Percentiles rank a stretch among this genome's conserved stretches.
Conservation (phyloP, 2,888 invertebrate genomes). For the Ophion ventricosus region DNA sequence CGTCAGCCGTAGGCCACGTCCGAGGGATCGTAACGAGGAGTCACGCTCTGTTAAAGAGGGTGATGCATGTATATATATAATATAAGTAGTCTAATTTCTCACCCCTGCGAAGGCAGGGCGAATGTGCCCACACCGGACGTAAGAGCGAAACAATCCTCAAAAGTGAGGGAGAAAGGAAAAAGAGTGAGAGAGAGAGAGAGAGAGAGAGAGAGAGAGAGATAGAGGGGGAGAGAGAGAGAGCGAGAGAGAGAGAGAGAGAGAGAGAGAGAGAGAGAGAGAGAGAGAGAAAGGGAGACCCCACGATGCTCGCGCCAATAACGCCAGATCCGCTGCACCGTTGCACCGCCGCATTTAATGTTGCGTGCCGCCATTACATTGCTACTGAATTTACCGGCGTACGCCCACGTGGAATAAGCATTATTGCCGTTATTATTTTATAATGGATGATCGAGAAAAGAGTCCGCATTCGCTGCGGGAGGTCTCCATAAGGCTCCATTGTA, state of each 20-base stretch:
- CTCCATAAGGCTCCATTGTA: constrained; percentile 42
- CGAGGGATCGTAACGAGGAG: constrained; percentile 71
- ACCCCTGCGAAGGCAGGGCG: constrained; percentile 65
- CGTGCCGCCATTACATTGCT: constrained; percentile 31
- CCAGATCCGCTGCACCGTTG: constrained; percentile 60
- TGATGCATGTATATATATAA: constrained; percentile 55
- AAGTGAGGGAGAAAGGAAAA: constrained; percentile 30
- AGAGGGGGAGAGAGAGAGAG: neutral
- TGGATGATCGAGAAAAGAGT: constrained; percentile 47
- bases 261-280: constrained; percentile 22
- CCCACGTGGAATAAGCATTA: constrained; percentile 54
- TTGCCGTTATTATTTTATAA: constrained; percentile 56
- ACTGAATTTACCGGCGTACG: constrained; percentile 38
- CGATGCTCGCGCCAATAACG: constrained; percentile 52
- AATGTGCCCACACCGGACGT: constrained; percentile 54
- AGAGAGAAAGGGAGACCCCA: constrained; percentile 32
- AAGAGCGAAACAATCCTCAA: constrained; percentile 24
- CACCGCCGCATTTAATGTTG: constrained; percentile 44
- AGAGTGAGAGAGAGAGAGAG: constrained; percentile 34
- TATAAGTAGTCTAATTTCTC: constrained; percentile 47
- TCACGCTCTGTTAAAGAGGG: constrained; percentile 79
- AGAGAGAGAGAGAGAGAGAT: constrained; percentile 33
- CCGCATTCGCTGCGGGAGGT: constrained; percentile 58
- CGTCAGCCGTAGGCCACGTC: constrained; percentile 53
- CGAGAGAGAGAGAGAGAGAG: constrained; percentile 35